Conservation (phyloP, 2,113 vertebrate genomes). For the Drymodes brunneopygia region DNA sequence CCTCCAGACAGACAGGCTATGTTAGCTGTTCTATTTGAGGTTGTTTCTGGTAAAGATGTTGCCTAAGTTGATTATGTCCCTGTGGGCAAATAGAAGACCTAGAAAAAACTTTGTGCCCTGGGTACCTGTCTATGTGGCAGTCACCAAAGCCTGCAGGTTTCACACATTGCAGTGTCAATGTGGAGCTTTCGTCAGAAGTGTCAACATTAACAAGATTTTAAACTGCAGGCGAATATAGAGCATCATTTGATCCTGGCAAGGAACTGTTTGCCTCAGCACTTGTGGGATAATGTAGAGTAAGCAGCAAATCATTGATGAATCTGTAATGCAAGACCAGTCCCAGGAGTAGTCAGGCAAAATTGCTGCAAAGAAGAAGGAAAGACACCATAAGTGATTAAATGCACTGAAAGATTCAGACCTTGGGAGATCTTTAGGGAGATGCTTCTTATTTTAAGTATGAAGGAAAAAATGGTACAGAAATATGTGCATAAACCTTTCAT, state of each 20-base stretch:
- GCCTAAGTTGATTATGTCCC: background rate
- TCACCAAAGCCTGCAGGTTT: background rate
- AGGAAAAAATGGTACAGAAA: background rate
- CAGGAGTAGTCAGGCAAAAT: conserved; percentile 7
- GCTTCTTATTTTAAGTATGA: background rate
- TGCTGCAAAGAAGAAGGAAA: conserved; percentile 37
- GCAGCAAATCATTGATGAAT: conserved; percentile 53
- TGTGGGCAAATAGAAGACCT: background rate
- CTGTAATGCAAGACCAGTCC: conserved; percentile 1
- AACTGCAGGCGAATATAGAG: conserved; percentile 36
- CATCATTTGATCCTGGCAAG: conserved; percentile 57
- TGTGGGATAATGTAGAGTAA: conserved; percentile 31
- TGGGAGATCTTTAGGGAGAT: background rate
- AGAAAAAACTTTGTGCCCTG: background rate
- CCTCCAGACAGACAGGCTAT: background rate
- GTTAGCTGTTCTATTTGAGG: background rate
- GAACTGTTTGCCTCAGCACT: conserved; percentile 68
- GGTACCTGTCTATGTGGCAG: background rate
- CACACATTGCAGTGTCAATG: background rate
- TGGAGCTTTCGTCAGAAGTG: conserved; percentile 34
- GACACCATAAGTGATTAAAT: conserved; percentile 21
- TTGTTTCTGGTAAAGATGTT: background rate
- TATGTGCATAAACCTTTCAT: background rate
- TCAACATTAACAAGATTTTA: conserved; percentile 61
- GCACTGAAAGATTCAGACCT: background rate